A percentile compares a stretch with the other conserved stretches of the same genome.
phyloP scores from a whole-genome alignment of 1,140 invertebrate genomes.

The Lordiphosa collinella region DNA sequence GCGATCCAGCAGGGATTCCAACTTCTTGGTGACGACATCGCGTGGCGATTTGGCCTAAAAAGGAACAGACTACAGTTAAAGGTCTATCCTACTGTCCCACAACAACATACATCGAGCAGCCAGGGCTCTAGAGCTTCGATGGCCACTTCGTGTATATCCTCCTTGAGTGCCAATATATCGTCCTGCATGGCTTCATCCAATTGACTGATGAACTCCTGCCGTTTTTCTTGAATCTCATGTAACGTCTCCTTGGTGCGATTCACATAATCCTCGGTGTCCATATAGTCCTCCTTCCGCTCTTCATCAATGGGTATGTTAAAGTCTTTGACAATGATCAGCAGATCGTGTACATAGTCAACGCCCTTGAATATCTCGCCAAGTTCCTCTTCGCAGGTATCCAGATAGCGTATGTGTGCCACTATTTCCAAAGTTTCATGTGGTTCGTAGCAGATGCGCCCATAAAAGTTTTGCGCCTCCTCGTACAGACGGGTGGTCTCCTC shows the following conservation, averaged over 20 bases:
- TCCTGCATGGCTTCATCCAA: constrained; percentile 82
- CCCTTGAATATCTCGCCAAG: constrained; percentile 84
- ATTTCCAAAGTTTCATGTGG: constrained; percentile 84
- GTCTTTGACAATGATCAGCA: constrained; percentile 87
- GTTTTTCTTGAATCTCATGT: constrained; percentile 79
- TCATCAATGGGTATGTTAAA: constrained; percentile 84
- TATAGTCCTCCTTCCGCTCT: constrained; percentile 83
- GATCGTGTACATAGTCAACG: constrained; percentile 85
- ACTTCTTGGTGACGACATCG: constrained; percentile 82
- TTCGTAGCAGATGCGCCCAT: constrained; percentile 83
- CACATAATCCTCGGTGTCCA: constrained; percentile 81
- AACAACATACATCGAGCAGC: constrained; percentile 59
- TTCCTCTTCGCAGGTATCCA: constrained; percentile 83
- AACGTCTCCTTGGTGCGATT: constrained; percentile 80
- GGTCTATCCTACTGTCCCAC: background rate
- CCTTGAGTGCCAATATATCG: constrained; percentile 80
- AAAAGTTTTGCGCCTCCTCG: constrained; percentile 82
- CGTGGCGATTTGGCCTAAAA: constrained; percentile 81
- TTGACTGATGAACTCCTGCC: constrained; percentile 80
- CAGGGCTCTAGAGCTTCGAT: constrained; percentile 68
- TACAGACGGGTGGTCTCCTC: constrained; percentile 82
- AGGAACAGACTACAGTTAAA: background rate
- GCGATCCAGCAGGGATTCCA: constrained; percentile 83
- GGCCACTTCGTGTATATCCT: constrained; percentile 81
- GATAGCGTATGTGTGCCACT: constrained; percentile 85